These are phyloP conservation scores for Eonycteris spelaea DNA, from an alignment of 2,113 vertebrate species.

Conservation along the genomic window DNA sequence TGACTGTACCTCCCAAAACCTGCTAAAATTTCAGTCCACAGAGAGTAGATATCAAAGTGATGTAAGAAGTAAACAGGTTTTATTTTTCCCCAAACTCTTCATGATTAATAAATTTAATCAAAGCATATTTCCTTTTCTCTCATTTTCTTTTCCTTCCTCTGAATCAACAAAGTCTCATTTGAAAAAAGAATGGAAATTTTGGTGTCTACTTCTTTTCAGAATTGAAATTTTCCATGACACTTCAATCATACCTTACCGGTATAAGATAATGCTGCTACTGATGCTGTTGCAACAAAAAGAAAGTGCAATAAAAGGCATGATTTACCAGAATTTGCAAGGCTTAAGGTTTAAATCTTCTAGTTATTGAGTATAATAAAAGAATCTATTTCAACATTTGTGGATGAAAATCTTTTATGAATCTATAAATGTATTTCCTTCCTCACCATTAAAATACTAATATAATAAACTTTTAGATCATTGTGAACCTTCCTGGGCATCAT, in stretches of 20 bases:
- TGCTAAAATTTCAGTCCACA: neutral
- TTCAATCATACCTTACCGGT: neutral
- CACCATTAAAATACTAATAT: neutral
- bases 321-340: neutral
- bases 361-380: constrained; percentile 34
- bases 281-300: neutral
- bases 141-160: neutral
- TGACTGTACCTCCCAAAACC: neutral
- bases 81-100: neutral
- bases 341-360: neutral
- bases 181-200: neutral
- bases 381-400: neutral
- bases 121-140: neutral
- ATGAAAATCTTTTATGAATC: neutral
- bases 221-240: neutral
- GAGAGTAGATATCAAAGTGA: neutral
- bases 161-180: neutral
- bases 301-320: neutral
- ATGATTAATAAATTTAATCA: neutral
- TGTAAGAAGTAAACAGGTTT: neutral
- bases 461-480: neutral
- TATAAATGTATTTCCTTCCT: constrained; percentile 17
- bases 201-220: neutral
- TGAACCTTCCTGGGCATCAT: neutral
- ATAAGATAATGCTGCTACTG: too few relatives aligned